A percentile compares a stretch with the other conserved stretches of the same genome.
Evolutionary conservation across 2,113 vertebrate genomes (phyloP).

Genomic region (Gymnorhina tibicen): DNA sequence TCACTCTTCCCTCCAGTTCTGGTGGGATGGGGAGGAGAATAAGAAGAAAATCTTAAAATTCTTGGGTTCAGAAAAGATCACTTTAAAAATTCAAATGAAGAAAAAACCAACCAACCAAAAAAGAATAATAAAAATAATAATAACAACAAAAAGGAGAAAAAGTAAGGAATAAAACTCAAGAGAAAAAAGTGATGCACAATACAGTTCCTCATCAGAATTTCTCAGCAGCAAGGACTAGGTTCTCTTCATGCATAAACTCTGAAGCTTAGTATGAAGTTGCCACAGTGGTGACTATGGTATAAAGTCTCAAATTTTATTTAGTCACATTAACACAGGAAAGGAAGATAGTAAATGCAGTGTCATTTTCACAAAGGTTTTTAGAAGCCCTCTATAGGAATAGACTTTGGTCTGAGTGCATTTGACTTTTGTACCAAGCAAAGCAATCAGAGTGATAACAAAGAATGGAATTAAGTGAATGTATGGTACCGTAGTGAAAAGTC

Average conservation of each 20-base stretch:
- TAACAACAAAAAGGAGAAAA: not conserved
- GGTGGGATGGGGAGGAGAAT: not conserved
- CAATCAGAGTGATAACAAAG: not conserved
- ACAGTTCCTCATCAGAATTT: not conserved
- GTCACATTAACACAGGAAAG: not conserved
- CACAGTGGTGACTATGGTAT: not conserved
- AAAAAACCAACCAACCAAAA: not conserved
- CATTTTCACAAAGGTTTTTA: not conserved
- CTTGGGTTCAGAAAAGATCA: not conserved
- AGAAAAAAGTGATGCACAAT: not conserved
- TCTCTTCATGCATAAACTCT: no score
- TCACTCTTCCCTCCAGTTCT: not conserved
- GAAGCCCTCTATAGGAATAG: not conserved
- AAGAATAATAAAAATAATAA: not conserved
- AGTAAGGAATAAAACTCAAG: not conserved
- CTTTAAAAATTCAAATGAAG: not conserved
- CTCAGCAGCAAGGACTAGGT: not conserved
- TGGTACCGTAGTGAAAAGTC: not conserved
- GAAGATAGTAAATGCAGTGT: not conserved
- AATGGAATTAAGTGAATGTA: not conserved
- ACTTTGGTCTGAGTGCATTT: not conserved
- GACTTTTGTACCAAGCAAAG: not conserved
- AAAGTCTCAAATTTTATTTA: not conserved
- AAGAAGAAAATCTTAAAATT: not conserved
- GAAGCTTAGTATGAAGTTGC: no score